These are phyloP conservation scores for Hydrolagus affinis DNA, from an alignment of 2,113 vertebrate species.

Conservation along the genomic window DNA sequence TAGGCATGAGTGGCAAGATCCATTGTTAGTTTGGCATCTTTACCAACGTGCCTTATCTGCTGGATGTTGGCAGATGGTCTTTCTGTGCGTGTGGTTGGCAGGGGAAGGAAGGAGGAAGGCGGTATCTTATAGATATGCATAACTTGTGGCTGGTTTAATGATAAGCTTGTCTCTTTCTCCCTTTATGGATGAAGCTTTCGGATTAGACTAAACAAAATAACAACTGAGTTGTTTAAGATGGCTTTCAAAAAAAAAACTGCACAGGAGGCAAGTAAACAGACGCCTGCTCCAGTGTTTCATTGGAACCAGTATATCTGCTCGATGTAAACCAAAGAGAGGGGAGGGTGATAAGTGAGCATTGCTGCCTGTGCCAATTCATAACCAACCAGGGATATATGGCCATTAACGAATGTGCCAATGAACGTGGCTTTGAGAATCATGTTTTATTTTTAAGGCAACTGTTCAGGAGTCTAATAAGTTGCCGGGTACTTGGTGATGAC, in stretches of 20 bases:
- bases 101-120: no score
- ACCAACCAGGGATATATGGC: background rate
- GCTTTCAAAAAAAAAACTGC: background rate
- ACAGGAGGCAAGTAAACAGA: background rate
- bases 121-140: no score
- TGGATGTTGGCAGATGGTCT: no score
- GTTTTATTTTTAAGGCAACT: constrained; percentile 4
- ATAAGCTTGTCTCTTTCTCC: no score
- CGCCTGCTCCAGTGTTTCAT: background rate
- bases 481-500: background rate
- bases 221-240: no score
- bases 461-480: background rate
- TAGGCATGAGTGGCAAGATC: no score
- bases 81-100: no score
- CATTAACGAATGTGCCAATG: background rate
- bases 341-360: background rate
- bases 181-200: no score
- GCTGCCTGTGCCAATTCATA: background rate
- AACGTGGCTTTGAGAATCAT: background rate
- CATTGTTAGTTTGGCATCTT: no score
- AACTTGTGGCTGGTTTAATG: no score
- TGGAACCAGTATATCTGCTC: background rate
- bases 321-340: background rate
- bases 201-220: no score
- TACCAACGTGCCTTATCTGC: no score